These are phyloP conservation scores for Lateolabrax maculatus DNA, from an alignment of 2,797 vertebrate genomes.

Conservation along the genomic window DNA sequence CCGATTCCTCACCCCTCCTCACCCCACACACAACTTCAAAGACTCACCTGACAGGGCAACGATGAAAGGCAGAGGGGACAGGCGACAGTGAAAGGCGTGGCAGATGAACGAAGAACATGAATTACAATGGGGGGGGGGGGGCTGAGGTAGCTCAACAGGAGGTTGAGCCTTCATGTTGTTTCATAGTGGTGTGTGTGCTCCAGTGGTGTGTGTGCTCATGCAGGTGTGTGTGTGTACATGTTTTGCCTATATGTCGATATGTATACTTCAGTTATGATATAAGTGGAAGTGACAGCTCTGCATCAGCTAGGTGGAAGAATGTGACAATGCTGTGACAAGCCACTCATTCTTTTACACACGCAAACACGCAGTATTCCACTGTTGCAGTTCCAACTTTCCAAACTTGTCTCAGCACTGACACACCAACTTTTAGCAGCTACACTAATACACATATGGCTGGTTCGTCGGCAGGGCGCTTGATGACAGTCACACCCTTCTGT, in stretches of 20 bases:
- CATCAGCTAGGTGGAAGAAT: neutral
- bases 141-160: neutral
- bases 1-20: neutral
- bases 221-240: neutral
- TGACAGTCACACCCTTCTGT: neutral
- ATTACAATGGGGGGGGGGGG: too few species aligned
- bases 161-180: constrained; percentile 23
- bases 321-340: constrained; percentile 19
- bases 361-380: neutral
- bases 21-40: constrained; percentile 26
- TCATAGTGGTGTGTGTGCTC: neutral
- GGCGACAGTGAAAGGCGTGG: constrained; percentile 19
- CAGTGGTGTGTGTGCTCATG: neutral
- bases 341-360: neutral
- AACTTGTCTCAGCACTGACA: neutral
- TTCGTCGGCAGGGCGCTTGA: neutral
- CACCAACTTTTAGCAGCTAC: neutral
- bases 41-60: constrained; percentile 34
- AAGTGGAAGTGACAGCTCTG: constrained; percentile 18
- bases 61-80: constrained; percentile 42
- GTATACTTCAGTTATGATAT: neutral
- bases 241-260: neutral
- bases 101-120: neutral
- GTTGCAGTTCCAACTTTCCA: neutral
- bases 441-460: neutral